phyloP scores from a whole-genome alignment of 2,888 invertebrate genomes.

The Ennomos fuscantarius region DNA sequence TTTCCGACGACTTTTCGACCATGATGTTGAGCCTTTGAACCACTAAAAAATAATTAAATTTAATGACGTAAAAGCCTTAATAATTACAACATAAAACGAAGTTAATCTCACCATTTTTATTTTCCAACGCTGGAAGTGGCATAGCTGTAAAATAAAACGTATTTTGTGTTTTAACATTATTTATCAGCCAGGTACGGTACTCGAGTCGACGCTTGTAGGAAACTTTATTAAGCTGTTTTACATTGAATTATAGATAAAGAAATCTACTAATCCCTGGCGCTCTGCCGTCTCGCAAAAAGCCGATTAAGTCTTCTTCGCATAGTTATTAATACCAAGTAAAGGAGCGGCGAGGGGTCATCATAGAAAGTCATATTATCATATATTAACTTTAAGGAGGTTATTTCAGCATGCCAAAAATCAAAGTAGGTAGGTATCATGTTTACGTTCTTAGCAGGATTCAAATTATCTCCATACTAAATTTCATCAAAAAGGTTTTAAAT shows the following conservation, averaged over 20 bases:
- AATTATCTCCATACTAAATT: no score
- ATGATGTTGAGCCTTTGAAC: conserved; percentile 77
- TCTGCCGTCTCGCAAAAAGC: conserved; percentile 25
- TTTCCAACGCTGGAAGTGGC: conserved; percentile 73
- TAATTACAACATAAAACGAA: conserved; percentile 18
- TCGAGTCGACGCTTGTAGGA: conserved; percentile 7
- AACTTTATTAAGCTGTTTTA: conserved; percentile 28
- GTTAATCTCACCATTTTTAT: conserved; percentile 68
- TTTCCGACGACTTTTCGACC: conserved; percentile 74
- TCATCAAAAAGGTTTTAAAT: no score
- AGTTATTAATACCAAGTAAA: conserved; percentile 19
- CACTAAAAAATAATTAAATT: conserved; percentile 53
- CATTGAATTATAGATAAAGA: conserved; percentile 34
- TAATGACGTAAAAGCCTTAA: conserved; percentile 21
- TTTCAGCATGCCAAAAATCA: no score
- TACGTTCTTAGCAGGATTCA: no score
- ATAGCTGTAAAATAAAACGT: conserved; percentile 63
- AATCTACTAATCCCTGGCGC: conserved; percentile 30
- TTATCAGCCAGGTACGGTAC: conserved; percentile 18
- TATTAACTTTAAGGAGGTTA: no score
- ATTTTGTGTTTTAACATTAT: conserved; percentile 26
- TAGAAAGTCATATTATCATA: no score
- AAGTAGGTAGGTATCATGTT: no score
- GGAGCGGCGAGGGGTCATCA: no score
- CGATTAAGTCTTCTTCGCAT: conserved; percentile 29